A percentile compares a stretch with the other conserved stretches of the same genome.
Conservation (phyloP, 2,797 vertebrate species). For the Intellagama lesueurii region DNA sequence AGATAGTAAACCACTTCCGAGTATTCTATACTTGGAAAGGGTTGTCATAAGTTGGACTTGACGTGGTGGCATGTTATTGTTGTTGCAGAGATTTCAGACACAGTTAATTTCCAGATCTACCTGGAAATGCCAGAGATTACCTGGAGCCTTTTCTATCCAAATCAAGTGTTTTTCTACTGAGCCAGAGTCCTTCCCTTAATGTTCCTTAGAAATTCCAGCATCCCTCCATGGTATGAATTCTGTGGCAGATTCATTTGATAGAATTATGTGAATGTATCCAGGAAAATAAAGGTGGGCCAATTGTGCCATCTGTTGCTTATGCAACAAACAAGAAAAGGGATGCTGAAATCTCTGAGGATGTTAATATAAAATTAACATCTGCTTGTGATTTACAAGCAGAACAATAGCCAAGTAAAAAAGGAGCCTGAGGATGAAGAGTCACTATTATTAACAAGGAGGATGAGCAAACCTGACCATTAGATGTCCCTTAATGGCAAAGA, state of each 20-base stretch:
- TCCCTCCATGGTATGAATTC: background rate
- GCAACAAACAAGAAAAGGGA: slow-evolving; percentile 12
- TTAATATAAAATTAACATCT: background rate
- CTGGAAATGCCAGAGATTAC: no score
- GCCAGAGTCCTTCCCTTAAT: background rate
- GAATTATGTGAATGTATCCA: background rate
- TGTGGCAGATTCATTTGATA: slow-evolving; percentile 29
- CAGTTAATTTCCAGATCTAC: background rate
- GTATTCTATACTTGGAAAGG: no score
- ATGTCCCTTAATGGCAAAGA: background rate
- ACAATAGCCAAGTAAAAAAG: background rate
- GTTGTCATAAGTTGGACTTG: no score
- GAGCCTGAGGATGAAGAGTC: background rate
- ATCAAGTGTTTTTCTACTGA: background rate
- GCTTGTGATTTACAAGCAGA: slow-evolving; percentile 12
- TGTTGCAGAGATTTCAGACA: background rate
- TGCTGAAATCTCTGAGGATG: background rate
- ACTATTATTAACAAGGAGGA: accelerated
- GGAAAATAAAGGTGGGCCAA: slow-evolving; percentile 48
- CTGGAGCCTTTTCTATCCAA: no score
- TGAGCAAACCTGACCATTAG: background rate
- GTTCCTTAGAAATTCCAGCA: background rate
- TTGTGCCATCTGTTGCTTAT: slow-evolving; percentile 51
- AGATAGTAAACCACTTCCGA: no score
- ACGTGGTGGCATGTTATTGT: no score